Evolutionary conservation across 2,113 vertebrate genomes (phyloP), one percentile per base, ranked within the genome.

Genomic region (Sarotherodon lohbergeri): DNA sequence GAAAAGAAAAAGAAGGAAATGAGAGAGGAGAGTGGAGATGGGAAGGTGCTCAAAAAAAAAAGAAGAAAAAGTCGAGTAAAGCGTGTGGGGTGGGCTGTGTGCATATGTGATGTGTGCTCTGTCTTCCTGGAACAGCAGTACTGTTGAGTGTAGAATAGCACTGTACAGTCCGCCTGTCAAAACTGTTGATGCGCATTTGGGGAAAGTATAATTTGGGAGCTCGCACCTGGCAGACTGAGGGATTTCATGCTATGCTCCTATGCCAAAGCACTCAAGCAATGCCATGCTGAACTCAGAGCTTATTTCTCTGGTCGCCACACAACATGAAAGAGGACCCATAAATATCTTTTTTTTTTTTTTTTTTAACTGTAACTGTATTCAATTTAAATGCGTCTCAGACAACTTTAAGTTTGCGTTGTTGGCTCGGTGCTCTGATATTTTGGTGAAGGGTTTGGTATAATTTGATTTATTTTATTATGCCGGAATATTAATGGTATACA

Each of bases 131-230:
- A 90, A 81, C 87, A 59, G 86, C 82, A 43, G 81, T 24, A 34
- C 86, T 50, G 81, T 83, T 84, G 63, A 76, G 85, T 82, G 85
- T 83, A 73, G 71, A 55, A 80, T 48, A 87, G 84, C 82, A 34
- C 81, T 80, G 83, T 90, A 84, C 88, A 43, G 79, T 56, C 85
- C 2, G 78, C 88, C 91, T 95, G 94, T 95, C 95, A 94, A 81
- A 93, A 88, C 91, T 91, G 91, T 82, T 90, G 90, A 91, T 85
- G 89, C 88, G 85, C 94, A 91, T 94, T 95, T 86, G 91, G 88
- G 86, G 81, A 81, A 90, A 83, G 90, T 80, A 89, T 88, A 89
- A 95, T 95, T 95, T 93, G 90, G 94, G 92, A 95, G 87, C 89
- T 91, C 4, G 85, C 91, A 93, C 93, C 95, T 95, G 93, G 93